These are phyloP conservation scores for Diplodus sargus DNA, from an alignment of 2,797 vertebrate genomes.

Conservation along the genomic window DNA sequence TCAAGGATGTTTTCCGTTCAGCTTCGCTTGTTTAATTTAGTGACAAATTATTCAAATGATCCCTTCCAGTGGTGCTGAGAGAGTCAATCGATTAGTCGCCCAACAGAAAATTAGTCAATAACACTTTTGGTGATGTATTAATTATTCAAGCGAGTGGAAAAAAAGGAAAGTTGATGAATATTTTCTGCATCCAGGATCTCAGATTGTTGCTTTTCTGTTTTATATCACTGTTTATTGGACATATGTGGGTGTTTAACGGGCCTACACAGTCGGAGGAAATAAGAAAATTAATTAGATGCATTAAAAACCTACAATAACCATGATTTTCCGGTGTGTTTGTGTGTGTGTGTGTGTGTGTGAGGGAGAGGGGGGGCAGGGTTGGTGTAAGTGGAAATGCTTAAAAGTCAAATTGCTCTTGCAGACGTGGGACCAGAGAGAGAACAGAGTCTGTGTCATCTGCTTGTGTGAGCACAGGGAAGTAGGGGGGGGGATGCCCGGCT, in stretches of 20 bases:
- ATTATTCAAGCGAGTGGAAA: not conserved
- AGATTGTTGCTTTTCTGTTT: not conserved
- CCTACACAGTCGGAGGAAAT: not conserved
- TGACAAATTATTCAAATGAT: conserved; percentile 22
- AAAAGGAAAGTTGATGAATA: conserved; percentile 1
- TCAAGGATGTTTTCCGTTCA: conserved; percentile 21
- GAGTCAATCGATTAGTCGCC: not conserved
- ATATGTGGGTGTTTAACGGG: not conserved
- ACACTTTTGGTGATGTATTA: not conserved
- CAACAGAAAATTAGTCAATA: conserved; percentile 6
- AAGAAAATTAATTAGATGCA: not conserved
- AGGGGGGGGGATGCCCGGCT: conserved; percentile 15
- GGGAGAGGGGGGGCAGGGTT: not conserved
- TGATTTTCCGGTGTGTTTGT: not conserved
- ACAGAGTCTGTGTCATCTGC: conserved; percentile 31
- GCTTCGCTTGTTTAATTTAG: conserved; percentile 30
- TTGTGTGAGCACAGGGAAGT: conserved; percentile 16
- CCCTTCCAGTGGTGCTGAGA: not conserved
- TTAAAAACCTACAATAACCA: conserved; percentile 1
- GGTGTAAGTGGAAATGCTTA: conserved; percentile 11
- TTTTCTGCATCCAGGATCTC: not conserved
- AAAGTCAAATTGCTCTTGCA: conserved; percentile 63
- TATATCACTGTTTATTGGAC: not conserved
- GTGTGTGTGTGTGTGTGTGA: not conserved
- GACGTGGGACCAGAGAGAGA: conserved; percentile 47